Evolutionary conservation across 2,888 invertebrate species (phyloP), one percentile per base, ranked within the genome.

Genomic region (Pediacus dermestoides): DNA sequence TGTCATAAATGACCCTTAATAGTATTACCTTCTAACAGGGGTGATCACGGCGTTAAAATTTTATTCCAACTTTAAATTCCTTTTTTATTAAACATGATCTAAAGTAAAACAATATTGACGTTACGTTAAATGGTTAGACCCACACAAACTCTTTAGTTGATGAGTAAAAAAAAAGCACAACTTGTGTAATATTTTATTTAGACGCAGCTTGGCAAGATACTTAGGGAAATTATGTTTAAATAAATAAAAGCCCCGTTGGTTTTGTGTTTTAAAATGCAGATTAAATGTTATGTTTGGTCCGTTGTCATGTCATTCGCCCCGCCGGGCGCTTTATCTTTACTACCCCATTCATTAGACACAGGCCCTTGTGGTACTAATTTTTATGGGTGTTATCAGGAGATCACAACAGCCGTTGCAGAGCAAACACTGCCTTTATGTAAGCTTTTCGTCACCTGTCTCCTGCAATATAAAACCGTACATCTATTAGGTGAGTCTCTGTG

Each of bases 381-480:
- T 48, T 47, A 50, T 46, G 44, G 34, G 10, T 26, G 36, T 40
- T 50, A 50, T 50, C 50, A 21, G 21, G 8, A 16, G 44, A 48
- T 50, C 48, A 34, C 21, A 30, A 38, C 42, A 43, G 42, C 46
- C 50, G 50, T 53, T 52, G 47, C 43, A 44, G 44, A 45, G 48
- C 45, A 52, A 53, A 52, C 50, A 53, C 43, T 34, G 46, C 34
- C 38, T 47, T 48, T 53, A 48, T 52, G 46, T 44, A 40, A 39
- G 44, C 48, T 40, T 52, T 46, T 52, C 48, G 46, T 53, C 52
- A 53, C 53, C 53, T 53, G 53, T 49, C 52, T 42, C 42, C 16
- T 10, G 18, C 21, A 18, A 18, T n/a, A 18, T 18, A 18, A n/a
- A n/a, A 18, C 21, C n/a, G 21, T 6, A 18, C 21, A 7, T n/a